phyloP scores from a whole-genome alignment of 2,113 vertebrate species.

The Thamnaconus septentrionalis region DNA sequence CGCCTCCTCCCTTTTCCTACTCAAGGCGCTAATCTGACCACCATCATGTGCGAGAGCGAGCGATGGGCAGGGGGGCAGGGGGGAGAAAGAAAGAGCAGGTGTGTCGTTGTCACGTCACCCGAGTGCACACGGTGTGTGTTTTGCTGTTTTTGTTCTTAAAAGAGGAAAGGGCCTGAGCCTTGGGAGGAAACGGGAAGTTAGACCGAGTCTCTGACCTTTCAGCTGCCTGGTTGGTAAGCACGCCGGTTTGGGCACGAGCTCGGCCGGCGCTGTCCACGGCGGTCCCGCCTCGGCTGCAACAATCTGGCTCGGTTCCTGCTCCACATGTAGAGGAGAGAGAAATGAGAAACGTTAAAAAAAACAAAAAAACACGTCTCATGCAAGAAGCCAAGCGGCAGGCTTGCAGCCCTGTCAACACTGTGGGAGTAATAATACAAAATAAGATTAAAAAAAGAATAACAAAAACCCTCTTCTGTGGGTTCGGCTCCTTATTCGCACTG shows the following conservation, averaged over 20 bases:
- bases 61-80: slow-evolving; percentile 5
- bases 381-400: too few species aligned
- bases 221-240: slow-evolving; percentile 46
- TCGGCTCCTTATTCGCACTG: neutral
- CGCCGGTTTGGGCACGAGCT: slow-evolving; percentile 44
- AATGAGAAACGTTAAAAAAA: neutral
- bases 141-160: neutral
- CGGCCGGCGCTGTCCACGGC: slow-evolving; percentile 44
- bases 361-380: neutral
- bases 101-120: slow-evolving; percentile 12
- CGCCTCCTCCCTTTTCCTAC: slow-evolving; percentile 27
- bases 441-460: neutral
- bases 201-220: slow-evolving; percentile 65
- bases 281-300: slow-evolving; percentile 49
- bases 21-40: slow-evolving; percentile 65
- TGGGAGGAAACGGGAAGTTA: slow-evolving; percentile 1
- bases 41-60: slow-evolving; percentile 38
- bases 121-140: neutral
- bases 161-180: neutral
- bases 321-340: slow-evolving; percentile 17
- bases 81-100: slow-evolving; percentile 35
- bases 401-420: neutral
- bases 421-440: neutral
- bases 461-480: too few species aligned
- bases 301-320: slow-evolving; percentile 59